phyloP scores from a whole-genome alignment of 2,888 invertebrate genomes.

The Lepidonotus clava region DNA sequence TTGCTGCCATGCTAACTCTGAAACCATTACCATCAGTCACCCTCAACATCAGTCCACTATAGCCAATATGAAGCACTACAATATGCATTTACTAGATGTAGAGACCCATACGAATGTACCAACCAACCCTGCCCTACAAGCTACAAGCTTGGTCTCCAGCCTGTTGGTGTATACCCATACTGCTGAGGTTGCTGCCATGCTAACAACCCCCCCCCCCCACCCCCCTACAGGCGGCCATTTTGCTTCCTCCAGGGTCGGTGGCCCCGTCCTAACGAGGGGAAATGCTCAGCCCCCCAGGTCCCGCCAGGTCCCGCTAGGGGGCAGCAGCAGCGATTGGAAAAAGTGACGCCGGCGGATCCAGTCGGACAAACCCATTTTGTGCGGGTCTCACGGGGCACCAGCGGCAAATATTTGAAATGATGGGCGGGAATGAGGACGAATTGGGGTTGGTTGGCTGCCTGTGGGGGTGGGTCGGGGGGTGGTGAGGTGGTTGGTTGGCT shows the following conservation, averaged over 20 bases:
- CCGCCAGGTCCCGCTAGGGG: no score
- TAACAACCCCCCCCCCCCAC: not conserved
- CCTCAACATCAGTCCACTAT: no score
- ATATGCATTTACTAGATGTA: no score
- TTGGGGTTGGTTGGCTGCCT: conserved; percentile 8
- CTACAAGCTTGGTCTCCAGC: no score
- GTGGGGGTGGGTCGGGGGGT: not conserved
- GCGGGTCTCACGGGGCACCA: not conserved
- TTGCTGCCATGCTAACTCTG: no score
- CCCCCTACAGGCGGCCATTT: not conserved
- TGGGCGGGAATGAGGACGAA: conserved; percentile 34
- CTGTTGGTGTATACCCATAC: no score
- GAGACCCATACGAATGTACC: no score
- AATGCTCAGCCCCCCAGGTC: conserved; percentile 26
- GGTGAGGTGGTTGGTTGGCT: not conserved
- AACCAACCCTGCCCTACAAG: no score
- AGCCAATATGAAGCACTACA: no score
- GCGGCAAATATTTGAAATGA: conserved; percentile 53
- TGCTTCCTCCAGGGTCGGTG: no score
- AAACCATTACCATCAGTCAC: no score
- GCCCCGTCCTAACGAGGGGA: conserved; percentile 17
- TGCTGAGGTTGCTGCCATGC: no score
- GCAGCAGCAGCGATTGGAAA: conserved; percentile 39
- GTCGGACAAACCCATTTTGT: conserved; percentile 41
- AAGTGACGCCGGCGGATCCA: conserved; percentile 38